phyloP scores from a whole-genome alignment of 1,140 invertebrate genomes.

The Aradophagus sp. region DNA sequence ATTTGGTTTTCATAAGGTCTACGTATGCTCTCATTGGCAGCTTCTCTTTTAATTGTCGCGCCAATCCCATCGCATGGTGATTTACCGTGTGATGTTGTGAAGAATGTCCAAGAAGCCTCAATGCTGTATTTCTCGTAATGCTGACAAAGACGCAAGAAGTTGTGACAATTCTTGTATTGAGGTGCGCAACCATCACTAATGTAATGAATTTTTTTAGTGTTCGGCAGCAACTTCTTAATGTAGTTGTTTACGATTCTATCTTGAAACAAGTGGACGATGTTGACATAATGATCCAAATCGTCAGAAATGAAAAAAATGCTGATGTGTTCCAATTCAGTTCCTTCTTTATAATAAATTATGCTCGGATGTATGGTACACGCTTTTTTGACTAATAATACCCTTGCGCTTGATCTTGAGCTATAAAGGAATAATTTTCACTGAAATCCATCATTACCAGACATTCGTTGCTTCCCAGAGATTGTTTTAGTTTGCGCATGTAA shows the following conservation, averaged over 20 bases:
- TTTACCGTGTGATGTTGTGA: constrained; percentile 53
- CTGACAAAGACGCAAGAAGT: constrained; percentile 15
- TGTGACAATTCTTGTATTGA: constrained; percentile 28
- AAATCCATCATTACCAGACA: constrained; percentile 12
- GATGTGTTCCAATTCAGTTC: constrained; percentile 13
- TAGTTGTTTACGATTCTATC: constrained; percentile 12
- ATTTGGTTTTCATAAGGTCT: constrained; percentile 19
- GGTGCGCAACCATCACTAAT: constrained; percentile 29
- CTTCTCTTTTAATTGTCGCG: constrained; percentile 16
- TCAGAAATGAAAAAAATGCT: constrained; percentile 28
- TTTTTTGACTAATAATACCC: background rate
- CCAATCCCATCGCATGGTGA: constrained; percentile 53
- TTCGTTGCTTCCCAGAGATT: background rate
- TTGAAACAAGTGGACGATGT: constrained; percentile 17
- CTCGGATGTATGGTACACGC: constrained; percentile 4
- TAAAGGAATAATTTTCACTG: constrained; percentile 7
- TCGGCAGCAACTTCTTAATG: constrained; percentile 7
- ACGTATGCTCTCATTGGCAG: constrained; percentile 16
- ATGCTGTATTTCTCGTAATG: constrained; percentile 14
- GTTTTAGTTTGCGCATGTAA: constrained; percentile 6
- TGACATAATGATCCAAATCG: constrained; percentile 26
- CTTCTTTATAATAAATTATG: constrained; percentile 14
- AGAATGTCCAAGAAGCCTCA: constrained; percentile 18
- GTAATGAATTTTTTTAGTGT: constrained; percentile 15
- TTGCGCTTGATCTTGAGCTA: background rate